Evolutionary conservation across 2,797 vertebrate genomes (phyloP), one percentile per base, ranked within the genome.

Genomic region (Sebastes miniatus): DNA sequence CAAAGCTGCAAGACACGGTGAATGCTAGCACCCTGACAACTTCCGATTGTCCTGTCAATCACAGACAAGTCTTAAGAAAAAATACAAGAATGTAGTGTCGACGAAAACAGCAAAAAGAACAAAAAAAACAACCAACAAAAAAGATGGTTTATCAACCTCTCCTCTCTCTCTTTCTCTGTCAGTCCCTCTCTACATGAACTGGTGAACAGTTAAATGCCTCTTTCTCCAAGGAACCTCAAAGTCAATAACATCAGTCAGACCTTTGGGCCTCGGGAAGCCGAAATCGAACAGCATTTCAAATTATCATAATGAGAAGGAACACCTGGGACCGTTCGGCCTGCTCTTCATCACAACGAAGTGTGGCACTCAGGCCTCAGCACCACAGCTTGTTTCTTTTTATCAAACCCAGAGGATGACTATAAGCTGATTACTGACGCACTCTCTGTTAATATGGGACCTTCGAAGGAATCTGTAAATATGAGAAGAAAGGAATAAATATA

Each of bases 241-340:
- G 91, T 83, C 87, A 90, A 82, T 82, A 81, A 79, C 66, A 81
- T 88, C 84, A 72, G 68, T 87, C 86, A 85, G 88, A 86, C 81
- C 86, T 91, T 62, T 79, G 89, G 81, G 84, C 85, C 78, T 13
- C 24, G 3, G 80, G 80, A 84, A 79, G 76, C 69, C 1, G 20
- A 75, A 73, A 90, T 92, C 72, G 70, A 90, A 89, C 79, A 43
- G 75, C 88, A 76, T 89, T 90, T 89, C 85, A 88, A 88, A 93
- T 89, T 32, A 80, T 88, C 85, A 83, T 89, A 89, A 92, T 89
- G 85, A 91, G 80, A 76, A 77, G 77, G 75, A 88, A 82, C 91
- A 87, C 87, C 79, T 79, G 90, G 81, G 89, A 87, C 73, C 77
- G 34, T 76, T 61, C 36, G 58, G 68, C 56, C 71, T 39, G 75